Percentiles rank a stretch among this genome's conserved stretches.
phyloP scores from a whole-genome alignment of 2,797 vertebrate species.

The Gila robusta region DNA sequence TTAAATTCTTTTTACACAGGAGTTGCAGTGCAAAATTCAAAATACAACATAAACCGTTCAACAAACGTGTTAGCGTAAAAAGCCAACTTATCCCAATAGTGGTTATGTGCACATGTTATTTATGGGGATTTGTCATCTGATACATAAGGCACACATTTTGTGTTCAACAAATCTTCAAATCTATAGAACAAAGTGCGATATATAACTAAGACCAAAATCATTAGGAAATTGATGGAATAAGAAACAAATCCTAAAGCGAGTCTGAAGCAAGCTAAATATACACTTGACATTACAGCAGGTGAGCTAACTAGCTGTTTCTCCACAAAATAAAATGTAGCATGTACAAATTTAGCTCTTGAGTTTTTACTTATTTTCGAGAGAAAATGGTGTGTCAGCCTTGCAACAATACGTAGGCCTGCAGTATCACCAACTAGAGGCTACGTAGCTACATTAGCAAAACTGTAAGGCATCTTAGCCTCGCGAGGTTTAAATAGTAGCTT shows the following conservation, averaged over 20 bases:
- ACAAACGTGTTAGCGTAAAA: background rate
- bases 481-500: conserved; percentile 14
- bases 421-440: background rate
- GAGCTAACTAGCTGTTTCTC: background rate
- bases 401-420: background rate
- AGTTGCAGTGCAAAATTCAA: conserved; percentile 17
- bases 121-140: background rate
- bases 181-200: background rate
- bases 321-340: background rate
- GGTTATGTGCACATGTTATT: conserved; percentile 12
- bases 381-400: background rate
- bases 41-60: background rate
- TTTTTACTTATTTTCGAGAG: background rate
- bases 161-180: background rate
- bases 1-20: conserved; percentile 3
- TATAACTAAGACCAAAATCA: background rate
- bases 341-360: background rate
- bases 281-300: background rate
- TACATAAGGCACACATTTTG: background rate
- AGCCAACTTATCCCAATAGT: background rate
- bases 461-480: background rate
- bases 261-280: conserved; percentile 5
- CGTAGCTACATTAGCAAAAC: background rate
- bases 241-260: background rate
- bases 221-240: background rate